Percentiles rank a stretch among this genome's conserved stretches.
Evolutionary conservation across 2,113 vertebrate species (phyloP).

Genomic region (Gymnarchus niloticus): DNA sequence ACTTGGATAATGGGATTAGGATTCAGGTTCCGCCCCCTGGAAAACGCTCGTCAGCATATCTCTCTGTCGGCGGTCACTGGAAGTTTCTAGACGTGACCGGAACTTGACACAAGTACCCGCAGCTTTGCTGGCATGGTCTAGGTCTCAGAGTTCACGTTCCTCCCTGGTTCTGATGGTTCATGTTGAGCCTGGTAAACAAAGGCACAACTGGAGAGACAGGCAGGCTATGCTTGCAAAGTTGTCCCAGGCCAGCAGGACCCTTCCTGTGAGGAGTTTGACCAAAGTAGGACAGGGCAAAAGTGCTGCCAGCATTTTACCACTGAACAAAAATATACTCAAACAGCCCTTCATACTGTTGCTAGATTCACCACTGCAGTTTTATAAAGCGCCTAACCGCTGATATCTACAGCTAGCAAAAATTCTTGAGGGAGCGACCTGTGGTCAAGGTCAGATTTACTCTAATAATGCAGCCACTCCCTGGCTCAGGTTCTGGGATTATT

Average conservation of each 20-base stretch:
- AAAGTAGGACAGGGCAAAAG: neutral
- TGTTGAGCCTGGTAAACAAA: neutral
- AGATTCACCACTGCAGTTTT: neutral
- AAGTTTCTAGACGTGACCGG: slow-evolving; percentile 36
- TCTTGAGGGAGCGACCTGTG: neutral
- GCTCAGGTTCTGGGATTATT: neutral
- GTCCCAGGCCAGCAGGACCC: too few species aligned
- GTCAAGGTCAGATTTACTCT: neutral
- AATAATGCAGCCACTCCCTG: too few species aligned
- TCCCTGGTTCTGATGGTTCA: neutral
- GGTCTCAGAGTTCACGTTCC: neutral
- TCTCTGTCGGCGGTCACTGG: neutral
- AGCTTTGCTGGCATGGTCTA: neutral
- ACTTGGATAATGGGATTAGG: slow-evolving; percentile 63
- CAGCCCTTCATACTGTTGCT: neutral
- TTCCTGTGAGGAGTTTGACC: too few species aligned
- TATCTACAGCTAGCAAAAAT: neutral
- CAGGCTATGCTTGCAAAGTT: too few species aligned
- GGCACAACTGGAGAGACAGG: neutral
- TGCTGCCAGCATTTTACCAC: neutral
- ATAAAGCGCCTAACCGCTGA: neutral
- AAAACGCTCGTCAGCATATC: slow-evolving; percentile 37
- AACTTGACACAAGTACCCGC: neutral
- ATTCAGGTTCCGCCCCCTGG: slow-evolving; percentile 27
- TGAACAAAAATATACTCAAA: neutral